Conservation (phyloP, 1,140 invertebrate species). For the Lepidurus apus region DNA sequence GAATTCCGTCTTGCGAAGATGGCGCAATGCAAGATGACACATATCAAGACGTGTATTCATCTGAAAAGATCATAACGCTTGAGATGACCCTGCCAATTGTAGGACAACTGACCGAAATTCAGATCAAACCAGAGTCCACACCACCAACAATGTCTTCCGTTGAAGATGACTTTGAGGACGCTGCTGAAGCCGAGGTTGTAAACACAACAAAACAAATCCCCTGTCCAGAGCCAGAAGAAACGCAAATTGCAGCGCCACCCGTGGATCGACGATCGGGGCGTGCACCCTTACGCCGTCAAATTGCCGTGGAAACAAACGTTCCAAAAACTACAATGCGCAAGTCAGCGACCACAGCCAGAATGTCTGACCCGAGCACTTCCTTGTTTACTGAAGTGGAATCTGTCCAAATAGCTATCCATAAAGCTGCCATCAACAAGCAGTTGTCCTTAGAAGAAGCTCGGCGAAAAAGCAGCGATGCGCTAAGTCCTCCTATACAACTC, state of each 20-base stretch:
- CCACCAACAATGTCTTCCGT: no score
- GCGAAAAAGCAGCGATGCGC: not conserved
- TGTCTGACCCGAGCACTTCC: constrained; percentile 43
- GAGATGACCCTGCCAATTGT: not conserved
- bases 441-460: constrained; percentile 40
- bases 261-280: not conserved
- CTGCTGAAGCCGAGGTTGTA: not conserved
- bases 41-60: not conserved
- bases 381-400: constrained; percentile 45
- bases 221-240: not conserved
- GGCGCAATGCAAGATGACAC: not conserved
- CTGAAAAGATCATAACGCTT: not conserved
- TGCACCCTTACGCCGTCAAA: not conserved
- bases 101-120: not conserved
- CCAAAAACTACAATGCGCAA: not conserved
- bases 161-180: no score
- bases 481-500: constrained; percentile 12
- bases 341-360: not conserved
- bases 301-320: not conserved
- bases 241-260: not conserved
- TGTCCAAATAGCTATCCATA: constrained; percentile 47
- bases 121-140: no score
- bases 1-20: not conserved
- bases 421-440: constrained; percentile 48
- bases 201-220: not conserved